A percentile compares a stretch with the other conserved stretches of the same genome.
phyloP scores from a whole-genome alignment of 1,140 invertebrate genomes.

The Carcinoscorpius rotundicauda region DNA sequence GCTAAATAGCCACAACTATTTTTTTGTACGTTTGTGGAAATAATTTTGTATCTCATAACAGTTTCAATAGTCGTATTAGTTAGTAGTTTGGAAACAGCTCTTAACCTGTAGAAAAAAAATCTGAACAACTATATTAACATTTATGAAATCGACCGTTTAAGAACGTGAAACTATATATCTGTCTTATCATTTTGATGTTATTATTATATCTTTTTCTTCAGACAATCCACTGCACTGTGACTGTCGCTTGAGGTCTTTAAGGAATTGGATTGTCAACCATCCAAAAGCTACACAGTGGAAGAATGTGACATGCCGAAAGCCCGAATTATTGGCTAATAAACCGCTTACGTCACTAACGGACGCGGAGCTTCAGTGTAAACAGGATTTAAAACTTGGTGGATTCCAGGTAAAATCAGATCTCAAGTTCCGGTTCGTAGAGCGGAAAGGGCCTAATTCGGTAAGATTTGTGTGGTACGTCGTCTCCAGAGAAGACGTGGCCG shows the following conservation, averaged over 20 bases:
- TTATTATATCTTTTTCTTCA: slow-evolving; percentile 22
- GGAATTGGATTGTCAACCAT: slow-evolving; percentile 44
- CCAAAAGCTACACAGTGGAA: slow-evolving; percentile 33
- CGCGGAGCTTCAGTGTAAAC: slow-evolving; percentile 48
- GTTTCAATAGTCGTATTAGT: no score
- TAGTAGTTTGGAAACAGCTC: no score
- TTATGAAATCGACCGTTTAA: no score
- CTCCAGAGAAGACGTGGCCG: slow-evolving; percentile 57
- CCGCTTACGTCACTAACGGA: slow-evolving; percentile 45
- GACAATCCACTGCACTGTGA: slow-evolving; percentile 66
- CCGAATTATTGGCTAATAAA: slow-evolving; percentile 40
- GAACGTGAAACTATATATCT: no score
- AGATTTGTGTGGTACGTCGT: slow-evolving; percentile 45
- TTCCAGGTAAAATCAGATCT: slow-evolving; percentile 45
- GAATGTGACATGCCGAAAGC: slow-evolving; percentile 47
- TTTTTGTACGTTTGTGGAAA: no score
- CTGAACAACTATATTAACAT: no score
- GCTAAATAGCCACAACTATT: no score
- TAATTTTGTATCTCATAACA: no score
- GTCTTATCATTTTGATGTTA: no score
- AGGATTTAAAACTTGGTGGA: slow-evolving; percentile 3
- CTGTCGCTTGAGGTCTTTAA: slow-evolving; percentile 56
- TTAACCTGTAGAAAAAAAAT: no score
- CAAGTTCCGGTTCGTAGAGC: slow-evolving; percentile 53
- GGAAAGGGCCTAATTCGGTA: slow-evolving; percentile 40